Percentiles rank a stretch among this genome's conserved stretches.
Evolutionary conservation across 2,113 vertebrate genomes (phyloP).

Genomic region (Ia io): DNA sequence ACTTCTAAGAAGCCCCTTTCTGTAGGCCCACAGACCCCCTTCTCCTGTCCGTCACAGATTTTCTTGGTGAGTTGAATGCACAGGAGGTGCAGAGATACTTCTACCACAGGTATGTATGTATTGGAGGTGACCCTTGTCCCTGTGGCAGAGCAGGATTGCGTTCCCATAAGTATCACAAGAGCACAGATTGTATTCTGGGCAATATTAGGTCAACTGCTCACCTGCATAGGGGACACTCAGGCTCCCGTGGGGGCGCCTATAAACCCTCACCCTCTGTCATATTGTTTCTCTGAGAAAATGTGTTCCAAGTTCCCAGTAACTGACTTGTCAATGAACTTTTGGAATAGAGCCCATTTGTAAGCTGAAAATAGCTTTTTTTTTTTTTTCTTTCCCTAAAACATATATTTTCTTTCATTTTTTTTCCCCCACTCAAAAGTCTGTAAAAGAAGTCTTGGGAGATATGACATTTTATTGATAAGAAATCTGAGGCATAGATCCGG

Average conservation of each 20-base stretch:
- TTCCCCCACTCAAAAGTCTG: background rate
- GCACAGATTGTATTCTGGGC: background rate
- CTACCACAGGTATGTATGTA: background rate
- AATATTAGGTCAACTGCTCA: background rate
- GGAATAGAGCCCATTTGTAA: background rate
- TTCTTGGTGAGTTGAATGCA: background rate
- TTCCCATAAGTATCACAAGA: background rate
- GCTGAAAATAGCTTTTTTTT: background rate
- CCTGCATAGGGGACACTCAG: background rate
- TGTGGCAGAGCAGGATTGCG: background rate
- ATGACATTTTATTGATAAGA: background rate
- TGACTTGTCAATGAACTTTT: conserved; percentile 34
- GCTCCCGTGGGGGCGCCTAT: background rate
- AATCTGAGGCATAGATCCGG: background rate
- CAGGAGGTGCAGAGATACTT: background rate
- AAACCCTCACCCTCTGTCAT: background rate
- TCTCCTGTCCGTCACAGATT: background rate
- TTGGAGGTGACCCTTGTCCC: background rate
- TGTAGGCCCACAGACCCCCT: background rate
- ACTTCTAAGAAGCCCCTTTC: background rate
- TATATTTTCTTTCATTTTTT: background rate
- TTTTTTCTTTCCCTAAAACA: background rate
- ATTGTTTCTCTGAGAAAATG: conserved; percentile 25
- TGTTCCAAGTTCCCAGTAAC: background rate
- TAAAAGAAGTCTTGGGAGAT: background rate